Evolutionary conservation across 2,888 invertebrate genomes (phyloP), one percentile per base, ranked within the genome.

Genomic region (Nephrotoma flavescens): DNA sequence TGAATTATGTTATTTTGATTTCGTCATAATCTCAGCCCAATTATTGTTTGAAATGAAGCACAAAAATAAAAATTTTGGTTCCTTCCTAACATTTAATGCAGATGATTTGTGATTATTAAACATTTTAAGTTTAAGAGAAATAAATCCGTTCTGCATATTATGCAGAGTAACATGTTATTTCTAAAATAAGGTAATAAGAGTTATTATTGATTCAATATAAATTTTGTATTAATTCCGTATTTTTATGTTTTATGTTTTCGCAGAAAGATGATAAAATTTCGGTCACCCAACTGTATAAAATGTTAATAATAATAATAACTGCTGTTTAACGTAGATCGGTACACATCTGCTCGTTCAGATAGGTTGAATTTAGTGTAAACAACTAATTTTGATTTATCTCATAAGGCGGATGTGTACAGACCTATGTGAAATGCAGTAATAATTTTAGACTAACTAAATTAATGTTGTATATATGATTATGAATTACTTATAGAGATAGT

Each of bases 71-170:
- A 71, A 71, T 71, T 19, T 71, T 71, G 71, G 71, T 71, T 71
- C 31, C 71, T 9, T 71, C 31, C 71, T 9, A 71, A 71, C 71
- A 31, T 71, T 71, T 71, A 71, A 9, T 12, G 1, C 3, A 5
- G 19, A 5, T 42, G 42, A 42, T 15, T 41, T 41, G n/a, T 84
- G 31, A 31, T 41, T 84, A n/a, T 84, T 84, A 42, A 71, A 31
- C 71, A 9, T 71, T 42, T 41, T 7, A 42, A 31, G 12, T 41
- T 90, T 91, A 92, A 88, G 92, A 91, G 89, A 92, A 92, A 91
- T 91, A 92, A 88, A 92, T 91, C 89, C 92, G 90, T 91, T 91
- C n/a, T n/a, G n/a, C n/a, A n/a, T n/a, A n/a, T n/a, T n/a, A 71
- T 31, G 19, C 71, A 57, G 15, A 15, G 7, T 11, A 71, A 71